Evolutionary conservation across 2,797 vertebrate species (phyloP).

Genomic region (Acanthiza pusilla): DNA sequence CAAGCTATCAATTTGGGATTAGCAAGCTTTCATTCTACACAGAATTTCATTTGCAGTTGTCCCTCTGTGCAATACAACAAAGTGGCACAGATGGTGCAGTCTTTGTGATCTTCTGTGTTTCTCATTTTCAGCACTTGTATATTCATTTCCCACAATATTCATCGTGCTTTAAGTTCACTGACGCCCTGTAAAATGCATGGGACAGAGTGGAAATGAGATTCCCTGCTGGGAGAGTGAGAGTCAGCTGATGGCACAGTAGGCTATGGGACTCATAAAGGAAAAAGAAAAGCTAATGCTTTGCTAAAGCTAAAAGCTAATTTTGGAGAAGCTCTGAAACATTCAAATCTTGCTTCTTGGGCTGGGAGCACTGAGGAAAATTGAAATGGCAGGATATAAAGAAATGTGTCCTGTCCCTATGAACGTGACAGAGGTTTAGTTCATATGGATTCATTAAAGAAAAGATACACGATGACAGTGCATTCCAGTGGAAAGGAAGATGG

Average conservation of each 20-base stretch:
- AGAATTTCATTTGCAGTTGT: constrained; percentile 34
- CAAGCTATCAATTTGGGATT: constrained; percentile 31
- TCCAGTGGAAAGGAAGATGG: neutral
- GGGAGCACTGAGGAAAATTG: neutral
- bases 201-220: constrained; percentile 47
- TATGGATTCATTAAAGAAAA: neutral
- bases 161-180: constrained; percentile 29
- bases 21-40: constrained; percentile 25
- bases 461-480: neutral
- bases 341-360: constrained; percentile 1
- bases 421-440: fast-evolving
- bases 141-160: constrained; percentile 41
- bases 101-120: constrained; percentile 39
- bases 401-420: neutral
- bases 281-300: constrained; percentile 31
- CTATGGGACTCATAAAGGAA: constrained; percentile 15
- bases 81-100: constrained; percentile 47
- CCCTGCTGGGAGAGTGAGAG: constrained; percentile 57
- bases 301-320: neutral
- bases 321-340: constrained; percentile 9
- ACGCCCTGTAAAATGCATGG: neutral
- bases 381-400: neutral
- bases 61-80: constrained; percentile 17
- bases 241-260: constrained; percentile 49
- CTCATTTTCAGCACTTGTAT: constrained; percentile 49